Evolutionary conservation across 1,140 invertebrate genomes (phyloP).

Genomic region (Pararge aegeria): DNA sequence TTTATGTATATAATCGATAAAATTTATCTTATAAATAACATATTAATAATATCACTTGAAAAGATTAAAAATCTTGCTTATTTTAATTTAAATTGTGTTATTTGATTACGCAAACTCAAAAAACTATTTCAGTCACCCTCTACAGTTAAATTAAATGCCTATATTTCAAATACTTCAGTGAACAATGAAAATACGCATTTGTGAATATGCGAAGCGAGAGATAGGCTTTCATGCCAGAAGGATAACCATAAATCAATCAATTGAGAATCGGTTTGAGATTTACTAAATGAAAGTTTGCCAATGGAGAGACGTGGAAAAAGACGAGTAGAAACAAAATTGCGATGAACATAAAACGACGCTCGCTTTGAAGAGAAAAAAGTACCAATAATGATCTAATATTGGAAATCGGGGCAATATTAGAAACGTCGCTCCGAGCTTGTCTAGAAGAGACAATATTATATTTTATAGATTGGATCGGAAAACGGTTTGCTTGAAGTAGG

Average conservation of each 20-base stretch:
- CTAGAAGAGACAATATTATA: not conserved
- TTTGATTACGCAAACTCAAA: not conserved
- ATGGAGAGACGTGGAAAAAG: not conserved
- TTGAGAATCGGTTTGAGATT: conserved; percentile 6
- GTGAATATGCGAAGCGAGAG: conserved; percentile 11
- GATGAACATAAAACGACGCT: not conserved
- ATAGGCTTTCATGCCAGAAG: not conserved
- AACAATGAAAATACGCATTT: conserved; percentile 18
- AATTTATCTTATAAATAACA: too few relatives aligned
- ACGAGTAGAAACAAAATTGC: not conserved
- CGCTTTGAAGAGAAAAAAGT: conserved; percentile 3
- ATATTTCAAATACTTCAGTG: conserved; percentile 8
- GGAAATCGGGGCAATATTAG: conserved; percentile 12
- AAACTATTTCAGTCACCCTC: conserved; percentile 10
- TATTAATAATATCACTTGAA: too few relatives aligned
- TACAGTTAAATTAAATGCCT: conserved; percentile 11
- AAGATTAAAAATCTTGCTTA: too few relatives aligned
- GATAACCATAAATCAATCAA: conserved; percentile 17
- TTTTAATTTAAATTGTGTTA: too few relatives aligned
- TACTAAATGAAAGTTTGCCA: conserved; percentile 9
- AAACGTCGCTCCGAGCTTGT: conserved; percentile 2
- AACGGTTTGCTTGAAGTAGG: not conserved
- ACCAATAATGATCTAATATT: conserved; percentile 14
- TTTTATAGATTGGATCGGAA: not conserved
- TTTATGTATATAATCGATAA: too few relatives aligned